Percentiles rank a stretch among this genome's conserved stretches.
These are phyloP conservation scores for Muscina levida DNA, from an alignment of 2,888 invertebrate genomes.

Conservation along the genomic window DNA sequence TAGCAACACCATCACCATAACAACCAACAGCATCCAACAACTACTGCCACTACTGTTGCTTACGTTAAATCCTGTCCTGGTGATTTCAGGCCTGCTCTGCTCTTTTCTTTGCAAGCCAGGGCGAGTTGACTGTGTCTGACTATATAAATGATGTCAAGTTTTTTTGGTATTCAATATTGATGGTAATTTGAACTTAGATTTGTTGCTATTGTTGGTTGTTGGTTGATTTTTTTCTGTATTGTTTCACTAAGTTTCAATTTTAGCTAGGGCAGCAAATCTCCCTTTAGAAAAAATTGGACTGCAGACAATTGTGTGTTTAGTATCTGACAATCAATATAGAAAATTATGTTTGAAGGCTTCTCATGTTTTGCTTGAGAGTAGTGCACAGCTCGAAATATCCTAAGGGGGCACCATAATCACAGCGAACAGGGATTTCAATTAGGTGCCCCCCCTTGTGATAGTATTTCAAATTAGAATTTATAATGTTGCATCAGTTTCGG, in stretches of 20 bases:
- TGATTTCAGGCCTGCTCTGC: neutral
- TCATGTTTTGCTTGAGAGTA: neutral
- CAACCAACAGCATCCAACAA: neutral
- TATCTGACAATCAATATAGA: neutral
- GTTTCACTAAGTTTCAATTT: too few relatives aligned
- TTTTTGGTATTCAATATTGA: constrained; percentile 56
- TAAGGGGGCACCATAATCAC: too few relatives aligned
- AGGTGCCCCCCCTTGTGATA: too few relatives aligned
- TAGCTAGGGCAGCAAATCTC: too few relatives aligned
- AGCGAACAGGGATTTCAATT: too few relatives aligned
- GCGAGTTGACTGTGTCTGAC: neutral
- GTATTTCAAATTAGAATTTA: too few relatives aligned
- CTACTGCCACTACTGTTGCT: neutral
- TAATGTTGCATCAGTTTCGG: too few relatives aligned
- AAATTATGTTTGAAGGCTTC: neutral
- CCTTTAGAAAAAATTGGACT: too few relatives aligned
- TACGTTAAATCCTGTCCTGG: neutral
- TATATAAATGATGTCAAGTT: constrained; percentile 59
- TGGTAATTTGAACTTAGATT: constrained; percentile 60
- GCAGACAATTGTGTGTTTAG: neutral
- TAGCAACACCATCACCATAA: neutral
- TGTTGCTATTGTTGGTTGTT: neutral
- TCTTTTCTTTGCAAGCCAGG: neutral
- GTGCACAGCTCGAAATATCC: too few relatives aligned
- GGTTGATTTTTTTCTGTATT: too few relatives aligned